Evolutionary conservation across 2,888 invertebrate species (phyloP).

Genomic region (Synanthedon vespiformis): DNA sequence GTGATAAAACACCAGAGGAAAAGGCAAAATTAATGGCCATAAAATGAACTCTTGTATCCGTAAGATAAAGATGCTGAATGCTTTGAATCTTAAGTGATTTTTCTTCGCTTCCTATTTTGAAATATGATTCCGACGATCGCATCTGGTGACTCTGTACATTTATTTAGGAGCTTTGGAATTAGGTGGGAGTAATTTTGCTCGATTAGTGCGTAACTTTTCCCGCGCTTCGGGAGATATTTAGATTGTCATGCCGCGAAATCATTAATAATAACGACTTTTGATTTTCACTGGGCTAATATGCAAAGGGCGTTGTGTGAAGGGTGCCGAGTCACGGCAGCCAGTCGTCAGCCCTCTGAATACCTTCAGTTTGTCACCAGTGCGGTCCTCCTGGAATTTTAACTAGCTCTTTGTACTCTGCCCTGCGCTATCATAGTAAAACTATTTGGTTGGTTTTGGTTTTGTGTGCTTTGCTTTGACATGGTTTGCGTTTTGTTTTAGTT

Average conservation of each 20-base stretch:
- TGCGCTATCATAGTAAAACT: slow-evolving; percentile 59
- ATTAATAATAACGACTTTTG: slow-evolving; percentile 69
- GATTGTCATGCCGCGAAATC: slow-evolving; percentile 62
- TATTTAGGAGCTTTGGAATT: slow-evolving; percentile 40
- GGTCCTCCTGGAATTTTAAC: slow-evolving; percentile 64
- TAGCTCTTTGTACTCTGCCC: slow-evolving; percentile 64
- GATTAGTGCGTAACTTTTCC: slow-evolving; percentile 52
- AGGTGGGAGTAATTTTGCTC: slow-evolving; percentile 40
- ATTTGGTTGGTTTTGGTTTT: slow-evolving; percentile 54
- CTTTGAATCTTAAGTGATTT: slow-evolving; percentile 65
- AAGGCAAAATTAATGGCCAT: slow-evolving; percentile 70
- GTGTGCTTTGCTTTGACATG: slow-evolving; percentile 14
- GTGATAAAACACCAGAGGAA: slow-evolving; percentile 68
- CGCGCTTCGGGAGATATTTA: slow-evolving; percentile 53
- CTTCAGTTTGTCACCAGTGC: slow-evolving; percentile 63
- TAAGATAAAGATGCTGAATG: slow-evolving; percentile 68
- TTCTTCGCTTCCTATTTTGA: slow-evolving; percentile 55
- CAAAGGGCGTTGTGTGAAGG: slow-evolving; percentile 53
- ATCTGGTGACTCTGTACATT: slow-evolving; percentile 61
- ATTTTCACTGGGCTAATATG: slow-evolving; percentile 67
- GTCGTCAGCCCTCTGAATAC: slow-evolving; percentile 55
- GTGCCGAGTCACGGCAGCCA: slow-evolving; percentile 51
- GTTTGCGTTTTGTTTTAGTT: no score
- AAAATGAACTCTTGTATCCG: slow-evolving; percentile 70
- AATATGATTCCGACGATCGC: slow-evolving; percentile 53